phyloP scores from a whole-genome alignment of 2,797 vertebrate genomes.

The Enteromius anoplus region DNA sequence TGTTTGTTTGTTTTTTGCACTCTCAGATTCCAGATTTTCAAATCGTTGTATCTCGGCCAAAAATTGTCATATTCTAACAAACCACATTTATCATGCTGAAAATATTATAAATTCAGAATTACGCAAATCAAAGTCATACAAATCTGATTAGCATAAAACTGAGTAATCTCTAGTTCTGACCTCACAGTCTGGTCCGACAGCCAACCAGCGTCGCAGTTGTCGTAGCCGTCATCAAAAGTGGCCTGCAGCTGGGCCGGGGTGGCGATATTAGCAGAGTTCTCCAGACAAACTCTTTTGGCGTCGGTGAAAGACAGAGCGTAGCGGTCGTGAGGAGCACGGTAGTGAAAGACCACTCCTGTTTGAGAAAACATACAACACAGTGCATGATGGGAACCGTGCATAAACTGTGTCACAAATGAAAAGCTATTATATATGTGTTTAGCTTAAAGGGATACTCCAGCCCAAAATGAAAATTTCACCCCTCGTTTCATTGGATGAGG shows the following conservation, averaged over 20 bases:
- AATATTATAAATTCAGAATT: background rate
- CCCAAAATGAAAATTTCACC: no score
- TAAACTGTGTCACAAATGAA: background rate
- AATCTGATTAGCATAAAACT: background rate
- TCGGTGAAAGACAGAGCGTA: constrained; percentile 85
- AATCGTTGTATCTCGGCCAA: no score
- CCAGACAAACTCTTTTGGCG: constrained; percentile 83
- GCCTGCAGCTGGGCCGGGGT: constrained; percentile 87
- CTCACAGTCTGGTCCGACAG: constrained; percentile 90
- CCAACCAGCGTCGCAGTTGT: constrained; percentile 97
- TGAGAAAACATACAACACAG: constrained; percentile 8
- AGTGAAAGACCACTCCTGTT: constrained; percentile 93
- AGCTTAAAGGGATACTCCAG: background rate
- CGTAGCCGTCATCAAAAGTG: constrained; percentile 91
- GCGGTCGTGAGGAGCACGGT: constrained; percentile 86
- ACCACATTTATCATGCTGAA: background rate
- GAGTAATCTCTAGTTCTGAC: constrained; percentile 69
- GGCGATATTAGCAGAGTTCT: constrained; percentile 86
- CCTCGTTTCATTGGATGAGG: no score
- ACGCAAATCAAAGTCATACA: background rate
- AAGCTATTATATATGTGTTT: background rate
- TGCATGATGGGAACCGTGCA: background rate
- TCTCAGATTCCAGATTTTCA: no score
- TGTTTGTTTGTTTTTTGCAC: no score
- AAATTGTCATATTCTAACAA: background rate